phyloP scores from a whole-genome alignment of 2,113 vertebrate genomes.

The Chlorocebus sabaeus region DNA sequence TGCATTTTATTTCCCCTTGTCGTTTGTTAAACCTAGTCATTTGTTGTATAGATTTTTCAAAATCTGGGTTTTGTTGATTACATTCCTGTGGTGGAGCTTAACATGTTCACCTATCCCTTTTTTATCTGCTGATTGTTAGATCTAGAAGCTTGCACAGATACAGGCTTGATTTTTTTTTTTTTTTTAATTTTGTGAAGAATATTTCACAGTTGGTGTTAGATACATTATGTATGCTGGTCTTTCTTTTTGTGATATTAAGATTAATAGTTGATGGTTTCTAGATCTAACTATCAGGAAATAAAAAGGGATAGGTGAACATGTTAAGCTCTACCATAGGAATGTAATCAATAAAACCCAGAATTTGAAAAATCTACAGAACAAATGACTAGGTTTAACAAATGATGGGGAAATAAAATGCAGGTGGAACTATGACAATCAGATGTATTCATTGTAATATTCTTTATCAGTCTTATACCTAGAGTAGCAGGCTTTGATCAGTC shows the following conservation, averaged over 20 bases:
- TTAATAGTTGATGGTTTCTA: not conserved
- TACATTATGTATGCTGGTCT: not conserved
- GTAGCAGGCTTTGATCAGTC: not conserved
- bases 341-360: not conserved
- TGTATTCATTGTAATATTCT: slow-evolving; percentile 31
- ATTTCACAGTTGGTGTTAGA: not conserved
- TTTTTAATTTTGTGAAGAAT: slow-evolving; percentile 22
- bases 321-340: not conserved
- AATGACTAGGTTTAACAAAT: slow-evolving; percentile 13
- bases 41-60: not conserved
- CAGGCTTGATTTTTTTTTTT: not conserved
- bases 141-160: not conserved
- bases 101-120: not conserved
- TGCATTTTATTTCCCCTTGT: slow-evolving; percentile 20
- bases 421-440: not conserved
- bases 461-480: not conserved
- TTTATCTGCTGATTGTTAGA: slow-evolving; percentile 32
- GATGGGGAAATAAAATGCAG: not conserved
- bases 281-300: slow-evolving; percentile 6
- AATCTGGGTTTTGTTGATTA: not conserved
- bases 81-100: not conserved
- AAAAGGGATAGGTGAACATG: not conserved
- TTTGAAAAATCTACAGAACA: not conserved
- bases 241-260: slow-evolving; percentile 9
- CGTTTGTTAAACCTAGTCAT: slow-evolving; percentile 4